These are phyloP conservation scores for Oscheius sp. DNA, from an alignment of 1,140 invertebrate species.

Conservation along the genomic window DNA sequence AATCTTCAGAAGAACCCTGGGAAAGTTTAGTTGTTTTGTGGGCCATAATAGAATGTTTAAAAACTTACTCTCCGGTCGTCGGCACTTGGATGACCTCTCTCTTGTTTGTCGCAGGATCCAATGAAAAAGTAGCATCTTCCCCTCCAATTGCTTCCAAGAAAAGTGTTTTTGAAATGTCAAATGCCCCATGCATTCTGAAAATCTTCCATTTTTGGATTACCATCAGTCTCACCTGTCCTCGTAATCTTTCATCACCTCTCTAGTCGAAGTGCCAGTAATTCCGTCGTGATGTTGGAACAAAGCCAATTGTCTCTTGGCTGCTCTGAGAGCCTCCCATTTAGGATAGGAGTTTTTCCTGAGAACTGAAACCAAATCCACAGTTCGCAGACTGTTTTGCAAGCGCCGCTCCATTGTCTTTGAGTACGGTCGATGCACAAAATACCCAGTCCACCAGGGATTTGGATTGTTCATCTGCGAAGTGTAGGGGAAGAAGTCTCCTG, in stretches of 20 bases:
- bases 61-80: not conserved
- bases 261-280: constrained; percentile 72
- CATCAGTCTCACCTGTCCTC: constrained; percentile 2
- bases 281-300: constrained; percentile 97
- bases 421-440: constrained; percentile 86
- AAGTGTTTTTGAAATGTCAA: constrained; percentile 6
- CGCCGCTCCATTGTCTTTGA: constrained; percentile 79
- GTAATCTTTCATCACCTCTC: constrained; percentile 41
- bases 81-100: not conserved
- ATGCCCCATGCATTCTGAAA: constrained; percentile 28
- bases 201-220: constrained; percentile 6
- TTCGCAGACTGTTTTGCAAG: constrained; percentile 5
- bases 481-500: constrained; percentile 94
- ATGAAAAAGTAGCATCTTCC: not conserved
- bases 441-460: constrained; percentile 89
- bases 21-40: not conserved
- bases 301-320: constrained; percentile 74
- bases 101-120: not conserved
- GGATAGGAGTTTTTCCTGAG: not conserved
- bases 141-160: constrained; percentile 1
- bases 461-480: constrained; percentile 73
- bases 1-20: not conserved
- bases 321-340: constrained; percentile 25
- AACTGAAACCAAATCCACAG: not conserved
- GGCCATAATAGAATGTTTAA: not conserved